Percentiles rank a stretch among this genome's conserved stretches.
Conservation (phyloP, 2,113 vertebrate genomes). For the Hypomesus transpacificus region DNA sequence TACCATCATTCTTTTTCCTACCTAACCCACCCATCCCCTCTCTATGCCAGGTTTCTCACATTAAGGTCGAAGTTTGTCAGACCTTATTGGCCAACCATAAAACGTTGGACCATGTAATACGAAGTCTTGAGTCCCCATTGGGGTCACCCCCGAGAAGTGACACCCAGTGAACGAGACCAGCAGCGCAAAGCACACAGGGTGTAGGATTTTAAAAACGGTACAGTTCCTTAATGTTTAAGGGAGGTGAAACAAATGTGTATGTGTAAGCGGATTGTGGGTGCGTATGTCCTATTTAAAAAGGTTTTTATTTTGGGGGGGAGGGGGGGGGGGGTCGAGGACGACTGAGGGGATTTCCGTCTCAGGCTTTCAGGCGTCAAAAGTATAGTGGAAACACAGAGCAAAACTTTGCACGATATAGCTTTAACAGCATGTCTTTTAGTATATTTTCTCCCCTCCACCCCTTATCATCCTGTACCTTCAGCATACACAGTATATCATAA, state of each 20-base stretch:
- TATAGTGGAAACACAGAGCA: constrained; percentile 73
- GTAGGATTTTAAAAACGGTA: constrained; percentile 70
- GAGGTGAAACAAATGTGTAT: constrained; percentile 71
- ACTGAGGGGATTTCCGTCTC: constrained; percentile 39
- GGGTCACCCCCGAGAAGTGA: constrained; percentile 29
- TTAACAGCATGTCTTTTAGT: constrained; percentile 81
- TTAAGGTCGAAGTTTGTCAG: neutral
- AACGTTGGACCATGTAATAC: neutral
- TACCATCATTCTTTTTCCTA: constrained; percentile 2
- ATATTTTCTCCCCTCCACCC: constrained; percentile 57
- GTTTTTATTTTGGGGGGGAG: constrained; percentile 55
- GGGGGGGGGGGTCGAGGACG: constrained; percentile 6
- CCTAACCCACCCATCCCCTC: constrained; percentile 14
- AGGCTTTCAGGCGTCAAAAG: constrained; percentile 59
- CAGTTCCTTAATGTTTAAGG: constrained; percentile 97
- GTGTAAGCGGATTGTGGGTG: constrained; percentile 68
- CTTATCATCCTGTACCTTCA: constrained; percentile 20
- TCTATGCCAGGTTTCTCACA: constrained; percentile 29
- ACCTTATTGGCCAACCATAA: neutral
- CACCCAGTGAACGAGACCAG: constrained; percentile 67
- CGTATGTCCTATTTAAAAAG: constrained; percentile 55
- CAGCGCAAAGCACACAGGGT: constrained; percentile 70
- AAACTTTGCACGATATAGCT: constrained; percentile 87
- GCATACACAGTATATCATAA: constrained; percentile 31
- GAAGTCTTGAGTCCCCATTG: constrained; percentile 4